These are phyloP conservation scores for Caenorhabditis sinica DNA, from an alignment of 2,888 invertebrate species.

Conservation along the genomic window DNA sequence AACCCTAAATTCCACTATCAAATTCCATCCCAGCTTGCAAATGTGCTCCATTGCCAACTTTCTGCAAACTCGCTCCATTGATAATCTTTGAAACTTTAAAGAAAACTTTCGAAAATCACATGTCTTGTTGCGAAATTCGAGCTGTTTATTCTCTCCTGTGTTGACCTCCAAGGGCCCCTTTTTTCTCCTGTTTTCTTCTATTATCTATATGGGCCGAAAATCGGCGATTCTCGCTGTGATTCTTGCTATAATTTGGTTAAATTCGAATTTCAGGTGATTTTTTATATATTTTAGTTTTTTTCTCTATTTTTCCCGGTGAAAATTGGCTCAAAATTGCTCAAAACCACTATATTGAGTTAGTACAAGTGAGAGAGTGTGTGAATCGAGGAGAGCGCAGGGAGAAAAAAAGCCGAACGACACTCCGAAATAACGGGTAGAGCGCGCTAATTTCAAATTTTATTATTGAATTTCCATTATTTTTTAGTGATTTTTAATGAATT, in stretches of 20 bases:
- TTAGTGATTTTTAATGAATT: not conserved
- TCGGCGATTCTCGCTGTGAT: conserved; percentile 40
- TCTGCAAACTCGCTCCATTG: conserved; percentile 3
- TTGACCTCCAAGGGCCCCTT: not conserved
- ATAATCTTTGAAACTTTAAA: not conserved
- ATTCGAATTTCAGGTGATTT: conserved; percentile 19
- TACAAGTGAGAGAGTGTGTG: conserved; percentile 16
- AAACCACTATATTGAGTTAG: not conserved
- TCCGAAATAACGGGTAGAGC: conserved; percentile 29
- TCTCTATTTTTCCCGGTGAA: not conserved
- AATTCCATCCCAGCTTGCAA: not conserved
- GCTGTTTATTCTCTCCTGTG: not conserved
- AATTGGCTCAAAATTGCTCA: not conserved
- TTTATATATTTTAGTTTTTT: not conserved
- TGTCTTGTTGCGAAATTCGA: conserved; percentile 20
- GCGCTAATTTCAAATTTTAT: conserved; percentile 23
- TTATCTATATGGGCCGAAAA: conserved; percentile 32
- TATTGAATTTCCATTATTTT: not conserved
- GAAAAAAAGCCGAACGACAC: conserved; percentile 21
- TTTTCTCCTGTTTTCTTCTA: not conserved
- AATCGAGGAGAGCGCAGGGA: conserved; percentile 25
- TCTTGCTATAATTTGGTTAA: conserved; percentile 21
- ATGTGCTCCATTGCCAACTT: not conserved
- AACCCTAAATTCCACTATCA: not conserved
- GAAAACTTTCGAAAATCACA: conserved; percentile 25